Evolutionary conservation across 2,113 vertebrate genomes (phyloP), one percentile per base, ranked within the genome.

Genomic region (Arothron firmamentum): DNA sequence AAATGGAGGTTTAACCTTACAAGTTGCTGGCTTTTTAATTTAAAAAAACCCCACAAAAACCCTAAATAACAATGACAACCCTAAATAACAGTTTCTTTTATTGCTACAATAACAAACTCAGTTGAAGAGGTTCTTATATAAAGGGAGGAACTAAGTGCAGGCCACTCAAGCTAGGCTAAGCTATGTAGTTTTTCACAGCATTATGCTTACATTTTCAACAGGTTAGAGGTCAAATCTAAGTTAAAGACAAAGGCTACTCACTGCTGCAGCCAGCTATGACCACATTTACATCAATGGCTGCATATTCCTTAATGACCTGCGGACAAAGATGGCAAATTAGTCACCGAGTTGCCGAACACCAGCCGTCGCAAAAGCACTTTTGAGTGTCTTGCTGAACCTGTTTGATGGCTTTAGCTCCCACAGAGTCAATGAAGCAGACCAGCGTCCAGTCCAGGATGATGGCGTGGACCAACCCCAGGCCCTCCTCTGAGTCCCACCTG

Each of bases 361-460:
- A 0, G 13, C 20, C 11, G 17, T 1, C 3, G 7, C 6, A n/a
- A 2, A 16, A 10, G 23, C 21, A 21, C 13, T 17, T 14, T 14
- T 45, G 17, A n/a, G 16, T 17, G 17, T n/a, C 3, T 14, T 2
- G 15, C 18, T 3, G 6, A 56, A 88, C 96, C 46, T 92, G 90
- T 80, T 94, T 94, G 63, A 99, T 66, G 66, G 92, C 90, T 89
- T 99, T 98, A 8, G 91, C 93, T 78, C 94, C 96, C 53, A 98
- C 96, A 1, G 95, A 96, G 84, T 99, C 97, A 6, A 98, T 88
- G 69, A 98, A 98, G 87, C 91, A 94, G 76, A 92, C 93, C 0
- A 93, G 84, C 0, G 92, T 90, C 64, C 97, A 96, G 88, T 99
- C 97, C 81, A 99, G 87, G 80, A 99, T 87, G 79, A 99, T 61